phyloP scores from a whole-genome alignment of 1,140 invertebrate species.

The Pararge aegeria region DNA sequence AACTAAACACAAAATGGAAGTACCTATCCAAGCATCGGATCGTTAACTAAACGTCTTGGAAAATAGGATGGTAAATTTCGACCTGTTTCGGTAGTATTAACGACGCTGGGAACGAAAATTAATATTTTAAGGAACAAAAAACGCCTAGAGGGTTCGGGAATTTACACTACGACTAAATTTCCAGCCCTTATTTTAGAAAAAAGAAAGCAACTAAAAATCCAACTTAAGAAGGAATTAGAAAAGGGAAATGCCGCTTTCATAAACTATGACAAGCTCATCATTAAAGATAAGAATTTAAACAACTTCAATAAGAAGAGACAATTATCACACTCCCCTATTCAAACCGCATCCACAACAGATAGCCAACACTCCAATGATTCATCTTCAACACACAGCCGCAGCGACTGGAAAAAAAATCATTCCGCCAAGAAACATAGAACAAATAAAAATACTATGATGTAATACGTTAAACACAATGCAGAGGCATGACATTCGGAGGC shows the following conservation, averaged over 20 bases:
- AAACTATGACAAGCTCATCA: neutral
- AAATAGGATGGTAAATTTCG: slow-evolving; percentile 10
- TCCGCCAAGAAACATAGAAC: neutral
- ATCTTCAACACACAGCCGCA: too few relatives aligned
- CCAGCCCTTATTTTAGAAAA: slow-evolving; percentile 9
- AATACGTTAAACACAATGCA: neutral
- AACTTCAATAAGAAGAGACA: neutral
- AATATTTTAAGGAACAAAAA: slow-evolving; percentile 7
- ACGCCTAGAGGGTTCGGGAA: neutral
- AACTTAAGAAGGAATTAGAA: neutral
- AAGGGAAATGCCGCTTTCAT: neutral
- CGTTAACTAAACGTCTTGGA: neutral
- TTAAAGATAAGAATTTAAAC: too few relatives aligned
- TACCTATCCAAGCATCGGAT: too few relatives aligned
- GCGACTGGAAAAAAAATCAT: too few relatives aligned
- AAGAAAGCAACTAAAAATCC: slow-evolving; percentile 1
- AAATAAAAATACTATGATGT: neutral
- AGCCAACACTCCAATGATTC: too few relatives aligned
- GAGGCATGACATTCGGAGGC: neutral
- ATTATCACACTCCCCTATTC: neutral
- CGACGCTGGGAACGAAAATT: slow-evolving; percentile 12
- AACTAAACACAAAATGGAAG: too few relatives aligned
- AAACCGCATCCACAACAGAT: too few relatives aligned
- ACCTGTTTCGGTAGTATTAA: slow-evolving; percentile 10
- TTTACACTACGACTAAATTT: neutral